Percentiles rank a stretch among this genome's conserved stretches.
Evolutionary conservation across 2,888 invertebrate species (phyloP).

Genomic region (Cremastobaeus sp.): DNA sequence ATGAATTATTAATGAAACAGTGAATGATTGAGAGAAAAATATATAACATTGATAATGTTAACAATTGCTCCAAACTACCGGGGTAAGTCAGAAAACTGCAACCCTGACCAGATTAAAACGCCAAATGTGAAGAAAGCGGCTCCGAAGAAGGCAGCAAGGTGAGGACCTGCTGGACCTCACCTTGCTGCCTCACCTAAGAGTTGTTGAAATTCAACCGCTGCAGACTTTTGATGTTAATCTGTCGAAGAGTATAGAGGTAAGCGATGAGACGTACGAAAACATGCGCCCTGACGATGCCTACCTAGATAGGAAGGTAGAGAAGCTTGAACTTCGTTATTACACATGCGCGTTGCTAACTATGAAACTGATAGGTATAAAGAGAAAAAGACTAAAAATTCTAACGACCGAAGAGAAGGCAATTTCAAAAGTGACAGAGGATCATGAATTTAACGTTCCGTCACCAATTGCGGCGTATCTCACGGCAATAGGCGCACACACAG

Average conservation of each 20-base stretch:
- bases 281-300: conserved; percentile 9
- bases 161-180: not conserved
- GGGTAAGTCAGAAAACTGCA: not conserved
- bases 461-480: too few species aligned
- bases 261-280: conserved; percentile 7
- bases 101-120: not conserved
- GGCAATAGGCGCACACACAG: not conserved
- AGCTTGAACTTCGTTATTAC: conserved; percentile 10
- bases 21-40: too few species aligned
- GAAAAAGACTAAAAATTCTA: too few species aligned
- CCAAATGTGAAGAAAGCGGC: not conserved
- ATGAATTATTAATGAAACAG: too few species aligned
- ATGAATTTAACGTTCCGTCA: not conserved
- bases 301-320: conserved; percentile 7
- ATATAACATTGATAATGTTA: too few species aligned
- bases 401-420: conserved; percentile 3
- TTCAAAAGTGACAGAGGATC: not conserved
- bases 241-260: not conserved
- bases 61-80: not conserved
- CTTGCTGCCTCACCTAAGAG: too few species aligned
- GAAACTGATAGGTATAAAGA: conserved; percentile 9
- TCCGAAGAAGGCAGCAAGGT: not conserved
- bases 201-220: conserved; percentile 3
- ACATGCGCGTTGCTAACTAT: not conserved
- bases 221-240: conserved; percentile 3